A percentile compares a stretch with the other conserved stretches of the same genome.
Conservation (phyloP, 2,113 vertebrate genomes). For the Neoarius graeffei region DNA sequence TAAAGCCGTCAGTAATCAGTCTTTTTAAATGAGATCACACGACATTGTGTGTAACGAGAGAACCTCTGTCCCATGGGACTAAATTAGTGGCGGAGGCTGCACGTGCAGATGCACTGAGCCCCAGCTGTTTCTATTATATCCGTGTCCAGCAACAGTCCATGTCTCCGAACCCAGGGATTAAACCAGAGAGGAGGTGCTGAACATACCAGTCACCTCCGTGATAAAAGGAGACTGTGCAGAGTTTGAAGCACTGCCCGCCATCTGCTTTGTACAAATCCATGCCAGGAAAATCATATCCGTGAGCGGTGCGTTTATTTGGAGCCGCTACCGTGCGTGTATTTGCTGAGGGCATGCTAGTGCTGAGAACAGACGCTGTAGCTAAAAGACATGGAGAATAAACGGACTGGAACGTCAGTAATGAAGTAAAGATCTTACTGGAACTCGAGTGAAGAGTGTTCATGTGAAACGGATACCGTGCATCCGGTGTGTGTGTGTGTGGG, state of each 20-base stretch:
- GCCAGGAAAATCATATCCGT: constrained; percentile 55
- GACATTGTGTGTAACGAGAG: neutral
- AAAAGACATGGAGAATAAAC: constrained; percentile 23
- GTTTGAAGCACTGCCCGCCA: constrained; percentile 60
- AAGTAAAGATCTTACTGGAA: neutral
- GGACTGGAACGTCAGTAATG: constrained; percentile 12
- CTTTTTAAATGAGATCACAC: neutral
- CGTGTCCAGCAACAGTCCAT: neutral
- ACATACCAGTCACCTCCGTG: constrained; percentile 39
- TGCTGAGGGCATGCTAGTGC: neutral
- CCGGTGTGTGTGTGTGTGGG: neutral
- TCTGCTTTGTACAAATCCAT: constrained; percentile 62
- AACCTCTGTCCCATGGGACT: neutral
- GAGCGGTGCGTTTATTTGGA: neutral
- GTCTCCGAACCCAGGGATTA: neutral
- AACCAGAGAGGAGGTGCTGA: neutral
- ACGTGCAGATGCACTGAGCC: constrained; percentile 2
- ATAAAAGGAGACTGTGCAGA: constrained; percentile 18
- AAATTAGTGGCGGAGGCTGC: neutral
- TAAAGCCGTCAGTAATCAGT: constrained; percentile 18
- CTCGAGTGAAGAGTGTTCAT: neutral
- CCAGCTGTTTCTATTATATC: constrained; percentile 20
- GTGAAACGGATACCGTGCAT: constrained; percentile 1
- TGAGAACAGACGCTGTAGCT: neutral
- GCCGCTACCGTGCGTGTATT: neutral